Evolutionary conservation across 2,797 vertebrate species (phyloP).

Genomic region (Tangara arthus): DNA sequence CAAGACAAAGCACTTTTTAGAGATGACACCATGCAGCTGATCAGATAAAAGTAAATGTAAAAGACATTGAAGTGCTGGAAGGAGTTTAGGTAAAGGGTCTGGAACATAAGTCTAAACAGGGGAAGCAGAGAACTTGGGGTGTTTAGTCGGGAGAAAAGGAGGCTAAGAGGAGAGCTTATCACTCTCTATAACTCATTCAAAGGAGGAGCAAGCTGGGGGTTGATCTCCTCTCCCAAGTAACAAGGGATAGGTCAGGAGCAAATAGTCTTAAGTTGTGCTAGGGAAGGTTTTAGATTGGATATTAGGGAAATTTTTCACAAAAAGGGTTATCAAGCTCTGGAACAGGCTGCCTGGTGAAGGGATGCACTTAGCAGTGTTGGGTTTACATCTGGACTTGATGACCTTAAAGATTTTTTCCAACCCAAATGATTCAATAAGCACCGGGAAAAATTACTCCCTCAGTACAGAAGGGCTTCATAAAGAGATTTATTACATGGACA

Average conservation of each 20-base stretch:
- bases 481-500: not conserved
- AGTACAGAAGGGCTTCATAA: not conserved
- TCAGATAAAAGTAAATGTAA: not conserved
- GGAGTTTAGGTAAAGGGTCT: not conserved
- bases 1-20: not conserved
- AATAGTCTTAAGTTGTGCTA: rapidly evolving
- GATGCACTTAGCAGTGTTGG: not conserved
- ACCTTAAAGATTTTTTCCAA: not conserved
- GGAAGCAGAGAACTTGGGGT: not conserved
- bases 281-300: not conserved
- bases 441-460: not conserved
- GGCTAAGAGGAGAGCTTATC: not conserved
- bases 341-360: not conserved
- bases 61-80: not conserved
- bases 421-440: not conserved
- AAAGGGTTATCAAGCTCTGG: not conserved
- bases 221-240: not conserved
- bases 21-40: not conserved
- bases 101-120: not conserved
- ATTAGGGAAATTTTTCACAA: not conserved
- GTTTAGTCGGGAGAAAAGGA: not conserved
- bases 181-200: not conserved
- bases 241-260: not conserved
- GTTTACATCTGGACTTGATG: not conserved
- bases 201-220: rapidly evolving